Base-by-base conservation (phyloP, 2,888 invertebrate genomes). In the Calliopum simillimum region DNA sequence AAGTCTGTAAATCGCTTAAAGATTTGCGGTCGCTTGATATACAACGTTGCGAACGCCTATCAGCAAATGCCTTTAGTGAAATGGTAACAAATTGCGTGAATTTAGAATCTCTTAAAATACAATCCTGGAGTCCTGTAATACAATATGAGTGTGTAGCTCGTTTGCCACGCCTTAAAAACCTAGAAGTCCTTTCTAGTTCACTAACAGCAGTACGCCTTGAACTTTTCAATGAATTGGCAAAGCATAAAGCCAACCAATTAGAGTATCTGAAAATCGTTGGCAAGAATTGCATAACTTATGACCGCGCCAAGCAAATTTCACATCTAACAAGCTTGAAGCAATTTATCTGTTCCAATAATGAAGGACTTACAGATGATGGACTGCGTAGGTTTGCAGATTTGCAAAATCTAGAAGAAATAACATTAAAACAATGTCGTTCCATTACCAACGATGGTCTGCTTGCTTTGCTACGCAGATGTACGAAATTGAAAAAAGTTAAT, bases 81-180 rank as follows among this genome's bases (percentile, higher is more conserved):
- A 61, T 72, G 68, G 14, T 56, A 4, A 23, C 53, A 5, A 19
- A 72, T 16, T 69, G 69, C 16, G 19, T 43, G 19, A 43, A 72
- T 3, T 14, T 72, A 13, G 72, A 72, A 63, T 21, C 63, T 12
- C 53, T 72, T 11, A 72, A 72, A 68, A 59, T 72, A 41, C 70
- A 69, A 1, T 68, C 64, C 13, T 33, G 33, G 33, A 33, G 8
- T 33, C 21, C 59, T 6, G 49, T 64, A n/a, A 47, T 61, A 13
- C 21, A 16, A 11, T 71, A 69, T 25, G 71, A 73, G 14, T 13
- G 16, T 44, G 53, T 73, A 3, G 65, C 71, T n/a, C 53, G n/a
- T 2, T 47, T 73, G 33, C 73, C 73, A 11, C 21, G 41, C 13
- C 58, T 73, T 6, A 71, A 67, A 16, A 64, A 73, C 2, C 23